phyloP scores from a whole-genome alignment of 35 echinoderm and acorn worm genomes.

The Apostichopus japonicus region DNA sequence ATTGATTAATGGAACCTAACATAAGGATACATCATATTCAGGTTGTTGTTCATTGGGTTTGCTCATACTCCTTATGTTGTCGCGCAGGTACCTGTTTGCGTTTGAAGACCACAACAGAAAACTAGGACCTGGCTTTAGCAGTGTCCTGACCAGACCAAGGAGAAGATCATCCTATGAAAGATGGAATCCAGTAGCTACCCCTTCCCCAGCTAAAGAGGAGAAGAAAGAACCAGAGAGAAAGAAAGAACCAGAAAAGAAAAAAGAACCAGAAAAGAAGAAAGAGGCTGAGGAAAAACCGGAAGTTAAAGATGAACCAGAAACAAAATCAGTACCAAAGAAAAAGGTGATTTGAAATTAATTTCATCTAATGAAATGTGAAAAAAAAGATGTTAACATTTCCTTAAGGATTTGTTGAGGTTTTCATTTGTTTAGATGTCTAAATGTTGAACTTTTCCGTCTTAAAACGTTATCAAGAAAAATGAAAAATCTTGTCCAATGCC shows the following conservation, averaged over 20 bases:
- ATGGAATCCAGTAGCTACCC: not conserved
- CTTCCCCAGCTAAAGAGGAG: constrained; percentile 17
- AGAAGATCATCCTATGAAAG: constrained; percentile 77
- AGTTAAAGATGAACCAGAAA: constrained; percentile 60
- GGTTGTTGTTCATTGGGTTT: too few species aligned
- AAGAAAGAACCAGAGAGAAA: constrained; percentile 57
- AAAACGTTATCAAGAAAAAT: too few species aligned
- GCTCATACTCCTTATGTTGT: not conserved
- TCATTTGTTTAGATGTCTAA: too few species aligned
- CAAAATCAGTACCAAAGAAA: constrained; percentile 31
- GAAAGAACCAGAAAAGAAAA: constrained; percentile 43
- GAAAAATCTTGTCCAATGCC: too few species aligned
- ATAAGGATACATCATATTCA: too few species aligned
- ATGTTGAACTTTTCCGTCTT: too few species aligned
- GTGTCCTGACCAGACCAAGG: constrained; percentile 66
- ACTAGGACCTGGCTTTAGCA: constrained; percentile 75
- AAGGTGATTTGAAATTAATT: not conserved
- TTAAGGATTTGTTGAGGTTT: too few species aligned
- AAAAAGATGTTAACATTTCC: too few species aligned
- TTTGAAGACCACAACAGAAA: constrained; percentile 98
- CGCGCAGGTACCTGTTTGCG: constrained; percentile 86
- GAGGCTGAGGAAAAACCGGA: constrained; percentile 60
- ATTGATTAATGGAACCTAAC: too few species aligned
- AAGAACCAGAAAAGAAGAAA: constrained; percentile 43
- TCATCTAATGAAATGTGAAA: too few species aligned